Base-by-base conservation (phyloP, 2,113 vertebrate species). In the Tetraodon nigroviridis region DNA sequence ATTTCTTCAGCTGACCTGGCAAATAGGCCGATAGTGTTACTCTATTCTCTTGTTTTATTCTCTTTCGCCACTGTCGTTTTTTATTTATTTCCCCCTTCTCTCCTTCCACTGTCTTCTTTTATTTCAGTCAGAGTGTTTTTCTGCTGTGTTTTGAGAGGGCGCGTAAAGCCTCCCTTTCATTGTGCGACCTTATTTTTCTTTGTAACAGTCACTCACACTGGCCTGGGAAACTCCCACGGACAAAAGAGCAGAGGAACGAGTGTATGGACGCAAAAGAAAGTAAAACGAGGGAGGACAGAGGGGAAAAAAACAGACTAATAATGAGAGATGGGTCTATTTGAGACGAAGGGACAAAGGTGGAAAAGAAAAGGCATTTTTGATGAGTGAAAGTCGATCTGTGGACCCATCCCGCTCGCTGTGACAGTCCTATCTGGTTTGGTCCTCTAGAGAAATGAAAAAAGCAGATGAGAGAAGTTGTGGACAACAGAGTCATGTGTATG, bases 1-100 rank as follows among this genome's bases (percentile, higher is more conserved):
- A 62, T 71, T 82, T 81, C 72, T 71, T 74, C 76, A 70, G 73
- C 76, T 84, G 83, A 86, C 81, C 81, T 76, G 78, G 66, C 72
- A 79, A 67, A 78, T 29, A 63, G 62, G 61, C 69, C 5, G 76
- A 76, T 79, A 82, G 83, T 81, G 82, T 86, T 83, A 68, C 79
- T 62, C 77, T 54, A 13, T 75, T 67, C 63, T 71, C 55, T 53
- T 24, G 4, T 67, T 71, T 73, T 55, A 61, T 63, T 78, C 61
- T 69, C 56, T 22, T 7, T 62, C 24, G n/a, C 27, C 11, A 2
- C 46, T 48, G 45, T 64, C 56, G 19, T 74, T 67, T 62, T 61
- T 80, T 79, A 78, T 82, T 82, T 64, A 74, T 71, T 64, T 56
- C 50, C 59, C 44, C 44, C 44, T 58, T 55, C 61, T 57, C 21